Base-by-base conservation (phyloP, 2,113 vertebrate species). In the Hydrolagus affinis region DNA sequence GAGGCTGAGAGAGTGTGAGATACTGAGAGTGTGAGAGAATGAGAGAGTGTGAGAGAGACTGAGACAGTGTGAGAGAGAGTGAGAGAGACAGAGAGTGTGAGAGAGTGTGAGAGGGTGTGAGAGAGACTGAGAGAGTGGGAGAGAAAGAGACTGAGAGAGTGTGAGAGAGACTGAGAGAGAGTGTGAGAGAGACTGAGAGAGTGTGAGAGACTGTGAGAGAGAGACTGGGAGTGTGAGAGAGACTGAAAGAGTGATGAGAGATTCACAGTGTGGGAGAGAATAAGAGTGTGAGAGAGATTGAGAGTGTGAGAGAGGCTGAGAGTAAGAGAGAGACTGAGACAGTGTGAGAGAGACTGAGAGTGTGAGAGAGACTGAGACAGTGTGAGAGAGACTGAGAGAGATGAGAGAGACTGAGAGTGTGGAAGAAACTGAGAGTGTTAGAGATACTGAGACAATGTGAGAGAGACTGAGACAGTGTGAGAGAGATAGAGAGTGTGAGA, bases 401-500 rank as follows among this genome's bases (percentile, higher is more conserved):
- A 15, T 76, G 2, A 3, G 28, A 57, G 74, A 32, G 74, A 76
- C 3, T 4, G 74, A 10, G 3, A 12, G 74, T 9, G 74, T 12
- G 74, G 3, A 3, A 11, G 74, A 10, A 23, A 76, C 17, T 10
- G 74, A 32, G 74, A 7, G 14, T 32, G 74, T 7, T 15, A 76
- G 74, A 32, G 74, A 32, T 2, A 76, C 3, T 32, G 74, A n/a
- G 74, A 17, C 12, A 76, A 23, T 17, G 74, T 10, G 28, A 25
- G 9, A 17, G 11, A 17, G 28, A 12, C 17, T 6, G 74, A 32
- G 74, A 76, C 2, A 14, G 9, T 76, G 74, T 32, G 74, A 12
- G 74, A 32, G 74, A 76, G 83, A 85, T n/a, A n/a, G 83, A 11
- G 57, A 17, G 83, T 59, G 4, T 17, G 83, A 57, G 83, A 85